A percentile compares a stretch with the other conserved stretches of the same genome.
Evolutionary conservation across 1,140 invertebrate species (phyloP).

Genomic region (Trialeurodes vaporariorum): DNA sequence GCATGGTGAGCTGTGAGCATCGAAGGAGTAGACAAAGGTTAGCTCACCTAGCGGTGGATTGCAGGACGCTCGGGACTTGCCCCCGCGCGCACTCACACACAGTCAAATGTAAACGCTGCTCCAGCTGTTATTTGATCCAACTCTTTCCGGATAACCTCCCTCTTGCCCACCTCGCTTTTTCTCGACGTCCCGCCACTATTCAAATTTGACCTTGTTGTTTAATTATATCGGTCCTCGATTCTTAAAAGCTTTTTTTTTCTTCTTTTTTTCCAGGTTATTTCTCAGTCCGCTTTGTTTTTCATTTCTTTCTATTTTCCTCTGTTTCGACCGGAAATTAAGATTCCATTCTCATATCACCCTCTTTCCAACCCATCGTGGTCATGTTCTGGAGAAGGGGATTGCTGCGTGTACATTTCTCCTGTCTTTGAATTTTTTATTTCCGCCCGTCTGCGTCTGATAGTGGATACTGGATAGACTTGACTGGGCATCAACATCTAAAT

Average conservation of each 20-base stretch:
- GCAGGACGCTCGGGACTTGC: not conserved
- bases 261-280: not conserved
- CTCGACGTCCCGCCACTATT: not conserved
- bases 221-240: not conserved
- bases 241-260: not conserved
- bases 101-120: not conserved
- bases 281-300: not conserved
- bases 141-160: not conserved
- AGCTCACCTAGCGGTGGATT: not conserved
- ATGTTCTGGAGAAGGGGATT: too few species aligned
- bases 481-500: too few species aligned
- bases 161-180: not conserved
- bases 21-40: not conserved
- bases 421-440: too few species aligned
- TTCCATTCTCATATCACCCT: not conserved
- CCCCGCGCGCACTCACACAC: not conserved
- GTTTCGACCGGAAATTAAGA: not conserved
- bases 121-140: not conserved
- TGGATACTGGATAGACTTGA: too few species aligned
- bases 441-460: too few species aligned
- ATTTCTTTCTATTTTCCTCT: too few species aligned
- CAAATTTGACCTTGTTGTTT: not conserved
- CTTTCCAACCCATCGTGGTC: too few species aligned
- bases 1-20: not conserved
- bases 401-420: too few species aligned